Base-by-base conservation (phyloP, 2,113 vertebrate genomes). In the Rhinogobius similis region DNA sequence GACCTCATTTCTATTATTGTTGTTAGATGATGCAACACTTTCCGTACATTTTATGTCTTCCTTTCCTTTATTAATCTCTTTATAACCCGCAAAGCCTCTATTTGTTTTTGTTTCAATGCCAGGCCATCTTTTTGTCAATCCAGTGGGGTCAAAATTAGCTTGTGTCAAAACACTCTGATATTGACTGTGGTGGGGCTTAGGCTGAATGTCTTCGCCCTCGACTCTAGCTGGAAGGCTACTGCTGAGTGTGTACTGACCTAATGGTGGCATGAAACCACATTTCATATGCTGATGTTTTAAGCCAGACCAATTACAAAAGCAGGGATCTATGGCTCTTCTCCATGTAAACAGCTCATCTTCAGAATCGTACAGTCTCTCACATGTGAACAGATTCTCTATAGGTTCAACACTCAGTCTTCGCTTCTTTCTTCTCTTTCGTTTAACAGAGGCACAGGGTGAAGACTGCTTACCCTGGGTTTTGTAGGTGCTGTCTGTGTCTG, bases 341-440 rank as follows among this genome's bases (percentile, higher is more conserved):
- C 27, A 48, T 10, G 32, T 1, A 20, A 10, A 44, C 55, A 36
- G 75, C 46, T 92, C 86, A 13, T 89, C 85, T 8, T 92, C 88
- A 14, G 87, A 90, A 70, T 91, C 87, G 62, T 64, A 87, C 12
- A 14, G 62, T 52, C 65, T 82, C 43, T 89, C 86, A 23, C n/a
- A 68, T 62, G 65, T 50, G 36, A 68, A 66, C 2, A 56, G 69
- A 21, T 70, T 53, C 4, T 90, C 85, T 20, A 64, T n/a, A 12
- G 70, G 75, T 36, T 90, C 86, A 23, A 58, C 26, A 59, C 85
- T 78, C 8, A 78, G 69, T 55, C 82, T 84, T 56, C 88, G 91
- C 71, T 90, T 94, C 76, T 84, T 92, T 67, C 74, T 90, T 67
- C 86, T 84, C 80, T 85, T 93, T 76, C 87, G 89, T 75, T 77